Evolutionary conservation across 1,140 invertebrate species (phyloP).

Genomic region (Penaeus indicus): DNA sequence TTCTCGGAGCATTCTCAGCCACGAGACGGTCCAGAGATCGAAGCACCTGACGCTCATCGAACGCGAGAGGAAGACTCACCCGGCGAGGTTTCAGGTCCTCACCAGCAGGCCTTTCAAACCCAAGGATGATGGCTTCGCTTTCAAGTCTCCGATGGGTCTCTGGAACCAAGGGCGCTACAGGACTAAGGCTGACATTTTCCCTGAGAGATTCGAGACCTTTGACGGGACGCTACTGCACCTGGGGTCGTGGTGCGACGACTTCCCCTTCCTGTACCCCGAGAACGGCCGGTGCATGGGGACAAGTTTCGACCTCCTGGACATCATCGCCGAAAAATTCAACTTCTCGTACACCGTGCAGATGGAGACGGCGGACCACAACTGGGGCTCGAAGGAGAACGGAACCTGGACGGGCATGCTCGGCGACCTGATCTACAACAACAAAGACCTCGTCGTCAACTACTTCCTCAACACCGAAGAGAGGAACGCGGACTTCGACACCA

Average conservation of each 20-base stretch:
- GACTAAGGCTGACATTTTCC: conserved; percentile 19
- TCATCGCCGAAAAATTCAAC: conserved; percentile 36
- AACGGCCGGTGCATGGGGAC: conserved; percentile 25
- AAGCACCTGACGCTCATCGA: conserved; percentile 42
- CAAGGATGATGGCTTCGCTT: neutral
- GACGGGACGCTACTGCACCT: conserved; percentile 34
- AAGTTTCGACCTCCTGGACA: conserved; percentile 42
- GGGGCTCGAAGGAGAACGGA: conserved; percentile 53
- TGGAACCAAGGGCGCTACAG: conserved; percentile 6
- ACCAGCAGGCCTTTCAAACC: conserved; percentile 32
- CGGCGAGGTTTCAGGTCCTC: conserved; percentile 19
- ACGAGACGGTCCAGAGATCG: conserved; percentile 36
- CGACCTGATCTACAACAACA: conserved; percentile 52
- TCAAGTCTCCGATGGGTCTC: conserved; percentile 4
- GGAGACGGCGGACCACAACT: conserved; percentile 47
- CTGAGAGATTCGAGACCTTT: conserved; percentile 35
- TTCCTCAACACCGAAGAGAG: conserved; percentile 43
- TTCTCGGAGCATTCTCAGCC: neutral
- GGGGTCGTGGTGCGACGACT: conserved; percentile 55
- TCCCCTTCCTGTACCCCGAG: conserved; percentile 50
- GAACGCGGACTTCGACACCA: conserved; percentile 45
- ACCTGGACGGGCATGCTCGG: conserved; percentile 54
- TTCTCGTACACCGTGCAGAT: conserved; percentile 48
- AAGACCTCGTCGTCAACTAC: conserved; percentile 49
- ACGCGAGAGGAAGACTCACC: neutral